phyloP scores from a whole-genome alignment of 2,113 vertebrate species.

The Phoxinus phoxinus region DNA sequence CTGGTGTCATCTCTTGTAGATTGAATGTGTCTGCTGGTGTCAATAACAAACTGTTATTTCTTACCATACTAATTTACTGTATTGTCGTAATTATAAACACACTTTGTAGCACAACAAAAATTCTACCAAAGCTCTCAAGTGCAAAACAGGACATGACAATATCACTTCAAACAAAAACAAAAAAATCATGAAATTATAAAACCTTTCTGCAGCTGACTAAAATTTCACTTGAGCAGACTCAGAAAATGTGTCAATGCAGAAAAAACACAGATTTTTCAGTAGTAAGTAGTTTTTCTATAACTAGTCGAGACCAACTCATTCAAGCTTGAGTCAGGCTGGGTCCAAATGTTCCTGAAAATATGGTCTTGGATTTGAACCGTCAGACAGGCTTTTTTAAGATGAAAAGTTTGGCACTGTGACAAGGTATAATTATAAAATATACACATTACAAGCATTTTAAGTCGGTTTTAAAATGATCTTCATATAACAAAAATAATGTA shows the following conservation, averaged over 20 bases:
- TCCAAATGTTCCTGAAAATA: not conserved
- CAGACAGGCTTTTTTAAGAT: not conserved
- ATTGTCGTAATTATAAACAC: too few relatives aligned
- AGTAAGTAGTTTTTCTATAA: too few relatives aligned
- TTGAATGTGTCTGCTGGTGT: too few relatives aligned
- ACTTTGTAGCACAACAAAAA: too few relatives aligned
- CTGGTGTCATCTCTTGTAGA: too few relatives aligned
- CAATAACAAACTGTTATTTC: too few relatives aligned
- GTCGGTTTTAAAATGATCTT: not conserved
- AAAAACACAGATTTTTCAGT: too few relatives aligned
- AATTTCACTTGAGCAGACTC: not conserved
- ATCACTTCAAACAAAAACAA: not conserved
- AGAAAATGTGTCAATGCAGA: not conserved
- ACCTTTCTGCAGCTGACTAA: not conserved
- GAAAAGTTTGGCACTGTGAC: not conserved
- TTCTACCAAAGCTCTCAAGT: not conserved
- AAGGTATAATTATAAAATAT: not conserved
- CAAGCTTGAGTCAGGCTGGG: not conserved
- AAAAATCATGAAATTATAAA: not conserved
- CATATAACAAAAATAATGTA: not conserved
- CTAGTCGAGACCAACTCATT: not conserved
- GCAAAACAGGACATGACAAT: not conserved
- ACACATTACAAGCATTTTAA: not conserved
- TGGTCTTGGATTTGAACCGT: not conserved
- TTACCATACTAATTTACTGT: too few relatives aligned